Percentiles rank a stretch among this genome's conserved stretches.
Conservation (phyloP, 2,888 invertebrate species). For the Syrista parreyssii region DNA sequence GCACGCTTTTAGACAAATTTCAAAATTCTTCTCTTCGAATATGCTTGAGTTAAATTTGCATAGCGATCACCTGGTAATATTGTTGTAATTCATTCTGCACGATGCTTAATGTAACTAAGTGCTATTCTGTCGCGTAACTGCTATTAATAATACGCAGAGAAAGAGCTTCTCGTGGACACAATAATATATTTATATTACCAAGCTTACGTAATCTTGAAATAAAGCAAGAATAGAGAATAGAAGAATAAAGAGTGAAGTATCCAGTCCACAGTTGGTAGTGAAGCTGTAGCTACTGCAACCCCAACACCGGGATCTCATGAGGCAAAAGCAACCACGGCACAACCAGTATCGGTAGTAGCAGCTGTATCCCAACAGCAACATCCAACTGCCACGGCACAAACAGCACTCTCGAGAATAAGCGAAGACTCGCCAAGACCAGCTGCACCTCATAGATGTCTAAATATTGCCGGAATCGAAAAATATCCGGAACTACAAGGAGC, state of each 20-base stretch:
- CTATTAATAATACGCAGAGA: background rate
- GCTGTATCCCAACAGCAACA: conserved; percentile 45
- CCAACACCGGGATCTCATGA: conserved; percentile 43
- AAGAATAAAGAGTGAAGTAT: conserved; percentile 32
- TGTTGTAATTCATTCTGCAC: background rate
- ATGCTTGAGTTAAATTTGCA: background rate
- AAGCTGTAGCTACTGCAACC: conserved; percentile 41
- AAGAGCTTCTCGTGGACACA: background rate
- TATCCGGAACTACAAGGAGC: conserved; percentile 77
- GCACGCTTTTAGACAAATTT: background rate
- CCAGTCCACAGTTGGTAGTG: conserved; percentile 52
- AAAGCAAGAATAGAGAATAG: background rate
- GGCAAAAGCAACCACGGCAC: conserved; percentile 41
- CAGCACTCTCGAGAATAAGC: conserved; percentile 66
- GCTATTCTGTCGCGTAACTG: background rate
- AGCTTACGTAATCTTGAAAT: background rate
- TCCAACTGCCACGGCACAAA: conserved; percentile 34
- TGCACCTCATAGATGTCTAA: conserved; percentile 71
- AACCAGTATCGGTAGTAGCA: conserved; percentile 35
- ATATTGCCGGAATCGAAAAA: conserved; percentile 84
- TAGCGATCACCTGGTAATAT: background rate
- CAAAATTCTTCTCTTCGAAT: background rate
- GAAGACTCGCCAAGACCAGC: conserved; percentile 67
- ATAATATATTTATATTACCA: background rate
- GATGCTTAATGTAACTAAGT: background rate